These are phyloP conservation scores for Andrena fulva DNA, from an alignment of 2,888 invertebrate genomes.

Conservation along the genomic window DNA sequence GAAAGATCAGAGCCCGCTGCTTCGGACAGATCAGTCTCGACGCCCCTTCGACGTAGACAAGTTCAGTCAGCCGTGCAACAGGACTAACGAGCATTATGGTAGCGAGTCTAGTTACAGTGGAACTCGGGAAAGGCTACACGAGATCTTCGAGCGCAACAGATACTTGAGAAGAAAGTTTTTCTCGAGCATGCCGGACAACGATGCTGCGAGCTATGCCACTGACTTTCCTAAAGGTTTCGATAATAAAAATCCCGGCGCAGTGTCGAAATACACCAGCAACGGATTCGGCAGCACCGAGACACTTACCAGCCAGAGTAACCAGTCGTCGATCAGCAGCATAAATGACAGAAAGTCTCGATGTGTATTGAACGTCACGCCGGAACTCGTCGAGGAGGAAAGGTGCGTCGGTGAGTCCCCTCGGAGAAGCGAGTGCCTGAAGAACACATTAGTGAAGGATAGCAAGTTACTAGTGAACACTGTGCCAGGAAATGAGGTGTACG, in stretches of 20 bases:
- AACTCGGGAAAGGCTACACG: constrained; percentile 81
- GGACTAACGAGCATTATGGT: background rate
- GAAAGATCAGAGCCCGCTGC: background rate
- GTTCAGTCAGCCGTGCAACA: constrained; percentile 23
- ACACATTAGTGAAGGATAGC: constrained; percentile 1
- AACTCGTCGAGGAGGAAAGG: constrained; percentile 50
- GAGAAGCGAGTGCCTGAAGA: background rate
- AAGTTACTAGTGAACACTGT: constrained; percentile 49
- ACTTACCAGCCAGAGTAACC: constrained; percentile 82
- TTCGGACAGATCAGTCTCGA: background rate
- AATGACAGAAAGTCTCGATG: constrained; percentile 78
- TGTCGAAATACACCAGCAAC: constrained; percentile 32
- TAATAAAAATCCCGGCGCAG: constrained; percentile 4
- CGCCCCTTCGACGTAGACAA: constrained; percentile 1
- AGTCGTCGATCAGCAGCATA: constrained; percentile 79
- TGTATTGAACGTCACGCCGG: constrained; percentile 76
- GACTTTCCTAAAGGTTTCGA: constrained; percentile 12
- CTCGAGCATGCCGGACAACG: constrained; percentile 65
- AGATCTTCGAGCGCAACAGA: constrained; percentile 82
- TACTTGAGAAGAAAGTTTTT: constrained; percentile 81
- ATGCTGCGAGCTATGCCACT: background rate
- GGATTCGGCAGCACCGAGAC: constrained; percentile 83
- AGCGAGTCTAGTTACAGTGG: constrained; percentile 65
- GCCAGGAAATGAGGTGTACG: constrained; percentile 40
- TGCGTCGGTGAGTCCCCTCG: background rate